Evolutionary conservation across 2,113 vertebrate genomes (phyloP), one percentile per base, ranked within the genome.

Genomic region (Vidua macroura): DNA sequence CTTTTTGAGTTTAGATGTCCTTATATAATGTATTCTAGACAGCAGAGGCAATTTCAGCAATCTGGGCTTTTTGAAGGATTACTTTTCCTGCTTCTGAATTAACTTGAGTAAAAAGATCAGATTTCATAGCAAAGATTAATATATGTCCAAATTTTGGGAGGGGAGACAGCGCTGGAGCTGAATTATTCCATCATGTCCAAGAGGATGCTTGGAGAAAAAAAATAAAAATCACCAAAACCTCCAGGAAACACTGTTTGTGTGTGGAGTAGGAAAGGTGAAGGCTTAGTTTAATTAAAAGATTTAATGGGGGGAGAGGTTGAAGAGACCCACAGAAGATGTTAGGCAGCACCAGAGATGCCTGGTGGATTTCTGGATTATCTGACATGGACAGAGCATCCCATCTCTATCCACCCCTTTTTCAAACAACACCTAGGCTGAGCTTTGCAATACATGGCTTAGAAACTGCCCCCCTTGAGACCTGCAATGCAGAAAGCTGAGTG

Each of bases 401-500:
- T 59, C 11, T 51, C 14, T 25, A 37, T n/a, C 30, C 20, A 46
- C 5, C 25, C 17, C 39, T 63, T 80, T 62, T 51, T 79, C 58
- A 46, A 33, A 43, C 17, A 27, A 68, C 49, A 73, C 14, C 20
- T 53, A 48, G 14, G n/a, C 59, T 31, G 35, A 76, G n/a, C n/a
- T 74, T 88, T 73, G n/a, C 31, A 48, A 37, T 16, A 27, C 11
- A 9, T 17, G 12, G 44, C 62, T 92, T 46, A 37, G 66, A 88
- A 87, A 60, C 35, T 1, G 0, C 2, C 9, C 19, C 4, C 6
- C 10, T 85, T 60, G 49, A 73, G 74, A 56, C 25, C 5, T 74
- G 31, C 43, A 59, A 0, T 37, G 37, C 15, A 20, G 77, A 56
- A 72, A 11, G 25, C 17, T 7, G 5, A 80, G 37, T 1, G 0